phyloP scores from a whole-genome alignment of 2,888 invertebrate species.

The Apamea anceps region DNA sequence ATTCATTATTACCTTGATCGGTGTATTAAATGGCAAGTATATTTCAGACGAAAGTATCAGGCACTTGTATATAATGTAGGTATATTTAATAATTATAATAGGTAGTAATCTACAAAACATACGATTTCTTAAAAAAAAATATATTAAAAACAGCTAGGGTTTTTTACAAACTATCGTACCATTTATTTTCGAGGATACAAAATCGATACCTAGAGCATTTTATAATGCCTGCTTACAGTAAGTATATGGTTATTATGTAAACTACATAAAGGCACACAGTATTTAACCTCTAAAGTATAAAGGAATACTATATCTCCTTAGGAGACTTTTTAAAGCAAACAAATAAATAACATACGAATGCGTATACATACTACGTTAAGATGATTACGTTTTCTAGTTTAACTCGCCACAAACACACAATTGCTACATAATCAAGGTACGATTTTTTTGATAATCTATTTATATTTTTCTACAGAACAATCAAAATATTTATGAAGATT shows the following conservation, averaged over 20 bases:
- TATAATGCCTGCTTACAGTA: constrained; percentile 12
- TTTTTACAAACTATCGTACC: constrained; percentile 38
- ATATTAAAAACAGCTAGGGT: constrained; percentile 17
- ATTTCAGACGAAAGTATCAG: constrained; percentile 44
- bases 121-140: constrained; percentile 10
- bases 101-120: constrained; percentile 7
- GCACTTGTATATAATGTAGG: constrained; percentile 17
- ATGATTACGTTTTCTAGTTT: constrained; percentile 40
- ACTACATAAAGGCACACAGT: constrained; percentile 43
- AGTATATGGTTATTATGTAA: background rate
- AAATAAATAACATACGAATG: constrained; percentile 57
- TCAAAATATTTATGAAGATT: constrained; percentile 25
- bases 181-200: constrained; percentile 32
- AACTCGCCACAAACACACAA: constrained; percentile 37
- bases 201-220: constrained; percentile 10
- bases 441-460: constrained; percentile 33
- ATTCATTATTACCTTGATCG: constrained; percentile 71
- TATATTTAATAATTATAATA: background rate
- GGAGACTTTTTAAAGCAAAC: constrained; percentile 59
- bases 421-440: constrained; percentile 37
- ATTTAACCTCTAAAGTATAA: constrained; percentile 40
- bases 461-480: constrained; percentile 11
- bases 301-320: constrained; percentile 63
- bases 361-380: constrained; percentile 19
- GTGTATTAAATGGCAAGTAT: constrained; percentile 70